Evolutionary conservation across 2,888 invertebrate genomes (phyloP).

Genomic region (Mactromeris polynyma): DNA sequence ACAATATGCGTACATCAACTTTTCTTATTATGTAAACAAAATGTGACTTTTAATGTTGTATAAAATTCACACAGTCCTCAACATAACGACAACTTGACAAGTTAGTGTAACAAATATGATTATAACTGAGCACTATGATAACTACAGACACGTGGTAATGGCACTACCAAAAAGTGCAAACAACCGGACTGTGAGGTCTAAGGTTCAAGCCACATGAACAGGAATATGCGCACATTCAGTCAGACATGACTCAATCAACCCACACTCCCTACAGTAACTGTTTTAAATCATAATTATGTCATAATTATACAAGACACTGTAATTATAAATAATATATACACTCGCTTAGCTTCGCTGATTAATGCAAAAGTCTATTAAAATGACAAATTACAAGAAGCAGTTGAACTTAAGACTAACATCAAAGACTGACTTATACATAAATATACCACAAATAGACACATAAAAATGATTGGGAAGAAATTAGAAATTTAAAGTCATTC

Average conservation of each 20-base stretch:
- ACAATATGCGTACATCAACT: no score
- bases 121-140: background rate
- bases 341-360: background rate
- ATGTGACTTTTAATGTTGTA: no score
- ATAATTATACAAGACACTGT: background rate
- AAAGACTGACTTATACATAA: background rate
- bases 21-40: no score
- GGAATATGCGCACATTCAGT: no score
- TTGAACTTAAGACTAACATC: background rate
- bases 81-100: background rate
- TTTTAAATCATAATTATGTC: no score
- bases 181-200: no score
- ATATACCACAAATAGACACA: background rate
- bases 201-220: no score
- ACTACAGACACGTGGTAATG: no score
- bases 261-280: no score
- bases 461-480: background rate
- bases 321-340: background rate
- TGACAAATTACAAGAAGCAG: background rate
- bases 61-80: no score
- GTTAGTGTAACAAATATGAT: background rate
- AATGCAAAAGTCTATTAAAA: slow-evolving; percentile 6
- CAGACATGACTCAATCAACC: no score
- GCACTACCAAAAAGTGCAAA: no score
- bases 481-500: background rate